A percentile compares a stretch with the other conserved stretches of the same genome.
Evolutionary conservation across 2,888 invertebrate species (phyloP).

Genomic region (Folsomia manolachei): DNA sequence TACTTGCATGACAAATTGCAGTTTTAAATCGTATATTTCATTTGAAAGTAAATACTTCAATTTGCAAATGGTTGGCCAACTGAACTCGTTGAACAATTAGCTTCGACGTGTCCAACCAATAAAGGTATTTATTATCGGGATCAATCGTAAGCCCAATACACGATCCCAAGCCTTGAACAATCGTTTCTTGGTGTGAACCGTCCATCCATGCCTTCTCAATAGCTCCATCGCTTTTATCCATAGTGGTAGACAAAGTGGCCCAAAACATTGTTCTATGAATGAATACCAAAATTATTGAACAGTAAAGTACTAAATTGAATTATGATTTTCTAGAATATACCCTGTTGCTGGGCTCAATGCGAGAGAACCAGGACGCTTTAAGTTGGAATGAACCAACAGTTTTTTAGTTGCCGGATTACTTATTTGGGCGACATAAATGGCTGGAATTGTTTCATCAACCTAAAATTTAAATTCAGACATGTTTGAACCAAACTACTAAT

Average conservation of each 20-base stretch:
- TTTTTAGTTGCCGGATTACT: slow-evolving; percentile 60
- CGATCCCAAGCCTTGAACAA: slow-evolving; percentile 65
- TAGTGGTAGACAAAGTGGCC: neutral
- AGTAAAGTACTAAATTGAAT: no score
- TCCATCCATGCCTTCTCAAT: slow-evolving; percentile 74
- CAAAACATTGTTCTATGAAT: slow-evolving; percentile 5
- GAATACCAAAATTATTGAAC: no score
- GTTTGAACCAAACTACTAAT: no score
- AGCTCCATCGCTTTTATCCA: slow-evolving; percentile 55
- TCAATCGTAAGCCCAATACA: slow-evolving; percentile 74
- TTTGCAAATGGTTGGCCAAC: slow-evolving; percentile 50
- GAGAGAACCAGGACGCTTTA: slow-evolving; percentile 65
- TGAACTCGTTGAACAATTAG: slow-evolving; percentile 67
- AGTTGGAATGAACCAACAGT: slow-evolving; percentile 61
- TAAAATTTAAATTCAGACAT: no score
- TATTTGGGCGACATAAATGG: slow-evolving; percentile 67
- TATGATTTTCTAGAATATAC: slow-evolving; percentile 52
- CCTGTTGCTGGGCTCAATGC: slow-evolving; percentile 68
- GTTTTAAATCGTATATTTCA: neutral
- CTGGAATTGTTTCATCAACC: slow-evolving; percentile 68
- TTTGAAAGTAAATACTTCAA: neutral
- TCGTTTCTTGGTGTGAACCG: slow-evolving; percentile 62
- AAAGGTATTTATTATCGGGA: slow-evolving; percentile 59
- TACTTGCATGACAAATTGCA: neutral
- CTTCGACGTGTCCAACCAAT: slow-evolving; percentile 71